These are phyloP conservation scores for Diploptera punctata DNA, from an alignment of 2,888 invertebrate species.

Conservation along the genomic window DNA sequence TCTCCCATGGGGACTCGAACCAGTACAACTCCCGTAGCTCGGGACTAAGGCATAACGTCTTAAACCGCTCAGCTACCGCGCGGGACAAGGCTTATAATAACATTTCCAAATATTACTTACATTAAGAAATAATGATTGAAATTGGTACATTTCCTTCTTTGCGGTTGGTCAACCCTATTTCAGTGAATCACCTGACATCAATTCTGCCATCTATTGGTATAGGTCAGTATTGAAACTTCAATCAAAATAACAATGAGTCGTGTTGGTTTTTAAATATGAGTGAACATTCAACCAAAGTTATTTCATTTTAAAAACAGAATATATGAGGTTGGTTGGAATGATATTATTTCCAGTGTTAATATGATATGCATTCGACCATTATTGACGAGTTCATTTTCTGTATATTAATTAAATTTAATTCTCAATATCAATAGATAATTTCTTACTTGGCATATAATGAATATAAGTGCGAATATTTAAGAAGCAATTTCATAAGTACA, in stretches of 20 bases:
- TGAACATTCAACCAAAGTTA: neutral
- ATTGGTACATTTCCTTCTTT: too few relatives aligned
- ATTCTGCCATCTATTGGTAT: slow-evolving; percentile 26
- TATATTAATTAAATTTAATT: neutral
- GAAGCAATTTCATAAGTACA: too few relatives aligned
- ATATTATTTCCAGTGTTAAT: neutral
- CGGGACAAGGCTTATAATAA: too few relatives aligned
- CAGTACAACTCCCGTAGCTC: too few relatives aligned
- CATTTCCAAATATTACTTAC: too few relatives aligned
- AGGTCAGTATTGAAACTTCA: slow-evolving; percentile 18
- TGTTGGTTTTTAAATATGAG: slow-evolving; percentile 32
- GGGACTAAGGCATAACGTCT: too few relatives aligned
- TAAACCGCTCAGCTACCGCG: too few relatives aligned
- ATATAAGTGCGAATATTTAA: too few relatives aligned
- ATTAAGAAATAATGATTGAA: too few relatives aligned
- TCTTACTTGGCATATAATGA: neutral
- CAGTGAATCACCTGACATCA: too few relatives aligned
- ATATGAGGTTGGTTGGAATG: neutral
- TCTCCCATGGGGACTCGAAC: too few relatives aligned
- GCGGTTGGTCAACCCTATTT: too few relatives aligned
- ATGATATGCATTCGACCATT: neutral
- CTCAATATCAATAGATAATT: neutral
- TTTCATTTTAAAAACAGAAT: neutral
- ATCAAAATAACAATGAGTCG: slow-evolving; percentile 33
- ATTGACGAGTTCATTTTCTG: neutral